phyloP scores from a whole-genome alignment of 2,113 vertebrate species.

The Odobenus rosmarus region DNA sequence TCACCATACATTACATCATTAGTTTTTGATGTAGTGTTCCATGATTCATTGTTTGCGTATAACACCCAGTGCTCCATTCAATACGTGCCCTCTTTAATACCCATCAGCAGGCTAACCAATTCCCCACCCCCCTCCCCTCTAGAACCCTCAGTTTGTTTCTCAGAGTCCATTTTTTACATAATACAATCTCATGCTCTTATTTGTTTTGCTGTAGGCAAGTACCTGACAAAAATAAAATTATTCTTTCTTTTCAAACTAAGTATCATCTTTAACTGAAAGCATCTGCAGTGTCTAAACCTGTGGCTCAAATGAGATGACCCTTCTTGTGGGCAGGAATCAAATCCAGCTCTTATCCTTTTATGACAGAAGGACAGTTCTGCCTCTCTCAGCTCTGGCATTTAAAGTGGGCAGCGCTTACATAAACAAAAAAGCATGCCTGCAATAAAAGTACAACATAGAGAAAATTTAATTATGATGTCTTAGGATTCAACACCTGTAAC shows the following conservation, averaged over 20 bases:
- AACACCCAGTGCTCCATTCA: too few species aligned
- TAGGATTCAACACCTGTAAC: background rate
- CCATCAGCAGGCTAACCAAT: too few species aligned
- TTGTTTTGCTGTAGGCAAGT: background rate
- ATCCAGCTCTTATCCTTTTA: background rate
- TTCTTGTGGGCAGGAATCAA: background rate
- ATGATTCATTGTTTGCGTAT: too few species aligned
- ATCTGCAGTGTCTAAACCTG: background rate
- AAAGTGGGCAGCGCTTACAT: background rate
- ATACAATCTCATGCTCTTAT: background rate
- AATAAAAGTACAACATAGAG: background rate
- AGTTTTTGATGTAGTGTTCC: too few species aligned
- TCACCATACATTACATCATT: too few species aligned
- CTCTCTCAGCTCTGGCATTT: background rate
- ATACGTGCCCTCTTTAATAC: too few species aligned
- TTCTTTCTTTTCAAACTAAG: background rate
- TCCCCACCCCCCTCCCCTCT: too few species aligned
- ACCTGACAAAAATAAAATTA: background rate
- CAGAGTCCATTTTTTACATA: background rate
- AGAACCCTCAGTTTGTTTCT: too few species aligned
- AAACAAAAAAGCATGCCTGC: background rate
- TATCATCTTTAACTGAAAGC: background rate
- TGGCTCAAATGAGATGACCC: background rate
- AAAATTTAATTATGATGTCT: background rate
- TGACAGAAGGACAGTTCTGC: background rate